Evolutionary conservation across 2,888 invertebrate genomes (phyloP).

Genomic region (Agrotis segetum): DNA sequence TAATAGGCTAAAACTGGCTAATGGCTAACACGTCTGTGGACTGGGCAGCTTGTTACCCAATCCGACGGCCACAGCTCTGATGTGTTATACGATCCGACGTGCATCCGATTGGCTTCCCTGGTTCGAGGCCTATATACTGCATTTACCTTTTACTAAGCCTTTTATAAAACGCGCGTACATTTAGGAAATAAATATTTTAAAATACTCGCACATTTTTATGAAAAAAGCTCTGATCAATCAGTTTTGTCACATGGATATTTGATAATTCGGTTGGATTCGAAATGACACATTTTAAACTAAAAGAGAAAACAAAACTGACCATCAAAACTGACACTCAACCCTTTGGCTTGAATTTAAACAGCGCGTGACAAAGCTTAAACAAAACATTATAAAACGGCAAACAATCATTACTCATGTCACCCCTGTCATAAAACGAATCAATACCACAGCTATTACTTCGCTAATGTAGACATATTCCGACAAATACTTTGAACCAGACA

Average conservation of each 20-base stretch:
- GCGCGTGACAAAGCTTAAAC: constrained; percentile 9
- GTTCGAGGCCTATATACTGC: not conserved
- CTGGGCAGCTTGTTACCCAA: constrained; percentile 18
- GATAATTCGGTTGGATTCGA: not conserved
- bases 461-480: constrained; percentile 56
- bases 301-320: constrained; percentile 1
- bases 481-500: constrained; percentile 40
- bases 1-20: constrained; percentile 20
- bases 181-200: not conserved
- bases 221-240: not conserved
- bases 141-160: not conserved
- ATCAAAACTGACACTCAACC: constrained; percentile 5
- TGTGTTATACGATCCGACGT: constrained; percentile 33
- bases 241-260: not conserved
- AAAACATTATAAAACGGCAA: constrained; percentile 34
- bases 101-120: constrained; percentile 18
- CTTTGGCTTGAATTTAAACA: not conserved
- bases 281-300: not conserved
- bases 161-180: not conserved
- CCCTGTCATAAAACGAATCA: constrained; percentile 40
- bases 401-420: constrained; percentile 53
- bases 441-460: constrained; percentile 39
- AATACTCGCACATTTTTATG: not conserved
- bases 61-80: constrained; percentile 4
- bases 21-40: not conserved